Conservation (phyloP, 2,797 vertebrate genomes). For the Epinephelus awoara region DNA sequence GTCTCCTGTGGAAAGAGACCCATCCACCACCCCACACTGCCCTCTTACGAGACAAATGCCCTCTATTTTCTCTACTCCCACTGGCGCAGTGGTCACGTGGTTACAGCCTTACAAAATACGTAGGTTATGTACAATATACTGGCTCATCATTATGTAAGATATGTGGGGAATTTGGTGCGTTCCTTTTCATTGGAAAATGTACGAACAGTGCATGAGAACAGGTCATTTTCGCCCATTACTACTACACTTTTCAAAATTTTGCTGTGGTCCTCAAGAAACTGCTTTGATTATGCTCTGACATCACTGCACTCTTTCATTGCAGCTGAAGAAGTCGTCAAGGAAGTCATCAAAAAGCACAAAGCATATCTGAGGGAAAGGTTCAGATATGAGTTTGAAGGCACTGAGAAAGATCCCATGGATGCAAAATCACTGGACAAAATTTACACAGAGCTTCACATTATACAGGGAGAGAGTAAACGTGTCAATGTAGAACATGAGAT, state of each 20-base stretch:
- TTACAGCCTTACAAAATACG: no score
- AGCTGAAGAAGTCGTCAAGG: slow-evolving; percentile 24
- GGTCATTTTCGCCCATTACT: neutral
- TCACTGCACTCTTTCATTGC: neutral
- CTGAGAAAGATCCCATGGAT: neutral
- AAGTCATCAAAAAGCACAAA: slow-evolving; percentile 35
- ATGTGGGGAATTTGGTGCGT: no score
- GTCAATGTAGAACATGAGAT: slow-evolving; percentile 59
- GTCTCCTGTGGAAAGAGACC: no score
- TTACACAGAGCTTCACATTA: slow-evolving; percentile 57
- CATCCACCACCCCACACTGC: no score
- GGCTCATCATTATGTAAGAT: no score
- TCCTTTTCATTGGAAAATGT: no score
- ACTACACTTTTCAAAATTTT: neutral
- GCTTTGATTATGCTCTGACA: neutral
- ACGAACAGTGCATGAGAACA: no score
- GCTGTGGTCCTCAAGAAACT: neutral
- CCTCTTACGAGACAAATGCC: no score
- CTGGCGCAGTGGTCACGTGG: no score
- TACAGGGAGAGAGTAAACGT: slow-evolving; percentile 35
- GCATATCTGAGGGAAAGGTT: slow-evolving; percentile 22
- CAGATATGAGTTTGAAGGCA: slow-evolving; percentile 41
- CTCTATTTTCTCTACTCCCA: no score
- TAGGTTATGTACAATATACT: no score
- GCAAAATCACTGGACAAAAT: slow-evolving; percentile 32